Evolutionary conservation across 2,797 vertebrate genomes (phyloP).

Genomic region (Galagoides demidoff): DNA sequence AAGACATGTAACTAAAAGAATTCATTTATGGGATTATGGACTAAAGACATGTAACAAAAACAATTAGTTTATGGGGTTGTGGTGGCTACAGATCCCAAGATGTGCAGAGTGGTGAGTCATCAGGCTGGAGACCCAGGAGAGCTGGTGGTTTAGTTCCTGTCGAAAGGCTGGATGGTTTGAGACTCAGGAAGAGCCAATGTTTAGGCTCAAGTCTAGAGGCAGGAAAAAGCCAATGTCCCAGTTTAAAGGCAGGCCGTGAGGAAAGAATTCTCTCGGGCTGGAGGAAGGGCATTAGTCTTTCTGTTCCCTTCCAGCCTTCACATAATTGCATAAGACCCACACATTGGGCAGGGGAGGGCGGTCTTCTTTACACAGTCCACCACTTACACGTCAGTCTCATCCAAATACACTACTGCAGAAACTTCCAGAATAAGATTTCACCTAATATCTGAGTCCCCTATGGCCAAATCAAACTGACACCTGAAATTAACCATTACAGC

Average conservation of each 20-base stretch:
- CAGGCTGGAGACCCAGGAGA: not conserved
- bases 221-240: not conserved
- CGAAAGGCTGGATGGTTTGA: not conserved
- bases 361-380: not conserved
- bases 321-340: not conserved
- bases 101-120: not conserved
- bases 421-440: not conserved
- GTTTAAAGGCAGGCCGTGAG: not conserved
- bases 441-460: not conserved
- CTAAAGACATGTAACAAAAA: too few relatives aligned
- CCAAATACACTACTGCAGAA: not conserved
- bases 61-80: not conserved
- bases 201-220: not conserved
- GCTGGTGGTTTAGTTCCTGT: not conserved
- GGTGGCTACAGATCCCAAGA: not conserved
- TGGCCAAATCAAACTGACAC: not conserved
- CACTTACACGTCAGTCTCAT: not conserved
- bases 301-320: not conserved
- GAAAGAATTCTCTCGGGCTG: not conserved
- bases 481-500: not conserved
- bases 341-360: accelerated
- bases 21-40: not conserved
- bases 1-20: not conserved
- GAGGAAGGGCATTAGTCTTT: not conserved
- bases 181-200: not conserved